These are phyloP conservation scores for Setophaga coronata DNA, from an alignment of 2,113 vertebrate genomes.

Conservation along the genomic window DNA sequence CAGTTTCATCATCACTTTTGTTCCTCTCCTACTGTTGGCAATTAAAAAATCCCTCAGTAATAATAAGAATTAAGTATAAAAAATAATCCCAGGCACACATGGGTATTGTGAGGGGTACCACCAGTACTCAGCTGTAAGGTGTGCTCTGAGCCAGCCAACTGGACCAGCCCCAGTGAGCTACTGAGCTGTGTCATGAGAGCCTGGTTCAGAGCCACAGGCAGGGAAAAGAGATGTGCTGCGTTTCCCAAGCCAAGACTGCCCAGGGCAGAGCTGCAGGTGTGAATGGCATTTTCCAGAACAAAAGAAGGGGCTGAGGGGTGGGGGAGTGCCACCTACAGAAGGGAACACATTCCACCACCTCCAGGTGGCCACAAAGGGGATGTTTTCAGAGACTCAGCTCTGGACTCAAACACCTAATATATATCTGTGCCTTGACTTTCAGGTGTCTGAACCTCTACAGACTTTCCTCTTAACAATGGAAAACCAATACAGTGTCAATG, in stretches of 20 bases:
- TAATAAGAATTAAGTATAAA: neutral
- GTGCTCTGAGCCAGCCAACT: neutral
- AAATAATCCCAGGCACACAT: rapidly evolving
- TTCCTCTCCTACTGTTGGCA: rapidly evolving
- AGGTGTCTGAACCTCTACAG: neutral
- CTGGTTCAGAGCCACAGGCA: rapidly evolving
- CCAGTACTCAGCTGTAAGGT: rapidly evolving
- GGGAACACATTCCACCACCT: neutral
- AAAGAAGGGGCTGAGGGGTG: neutral
- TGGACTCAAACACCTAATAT: neutral
- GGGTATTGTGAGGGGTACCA: neutral
- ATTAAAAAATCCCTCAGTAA: neutral
- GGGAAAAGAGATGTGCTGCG: rapidly evolving
- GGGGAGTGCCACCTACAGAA: neutral
- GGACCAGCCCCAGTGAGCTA: rapidly evolving
- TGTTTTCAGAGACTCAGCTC: neutral
- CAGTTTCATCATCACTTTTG: neutral
- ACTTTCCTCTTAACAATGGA: neutral
- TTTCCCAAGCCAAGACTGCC: neutral
- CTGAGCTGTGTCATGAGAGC: rapidly evolving
- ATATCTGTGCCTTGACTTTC: neutral
- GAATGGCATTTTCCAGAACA: neutral
- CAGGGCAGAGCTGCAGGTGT: neutral
- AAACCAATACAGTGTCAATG: neutral
- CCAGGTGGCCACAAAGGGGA: neutral